Base-by-base conservation (phyloP, 2,888 invertebrate species). In the Lepeophtheirus nordmannii region DNA sequence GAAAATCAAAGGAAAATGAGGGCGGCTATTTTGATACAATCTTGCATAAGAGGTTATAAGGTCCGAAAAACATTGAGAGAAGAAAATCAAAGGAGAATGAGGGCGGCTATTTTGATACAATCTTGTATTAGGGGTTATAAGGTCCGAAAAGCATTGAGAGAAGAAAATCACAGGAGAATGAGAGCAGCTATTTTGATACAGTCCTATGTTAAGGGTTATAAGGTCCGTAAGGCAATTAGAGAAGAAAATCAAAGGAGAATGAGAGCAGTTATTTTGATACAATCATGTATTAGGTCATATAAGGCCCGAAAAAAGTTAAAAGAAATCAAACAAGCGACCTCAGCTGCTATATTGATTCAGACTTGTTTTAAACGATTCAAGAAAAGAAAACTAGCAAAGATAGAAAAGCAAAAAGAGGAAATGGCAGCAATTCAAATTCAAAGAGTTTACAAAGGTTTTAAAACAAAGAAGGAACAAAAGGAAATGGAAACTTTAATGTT, bases 331-430 rank as follows among this genome's bases (percentile, higher is more conserved):
- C 8, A 41, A 14, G n/a, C 23, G 39, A 20, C 20, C 3, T 23
- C 17, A 11, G 65, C 65, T 17, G 57, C 65, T 17, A 1, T 58
- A 7, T 37, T 56, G 38, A 65, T 65, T 37, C 65, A 65, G 11
- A 11, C 58, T 10, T 53, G 57, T 58, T 65, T 58, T 20, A 65
- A 39, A 58, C 37, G 65, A 20, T 64, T 64, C 23, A 64, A 53
- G 46, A 56, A 23, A 10, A 53, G 64, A 64, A 64, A 64, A 23
- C n/a, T n/a, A 5, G 53, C 53, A 38, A 7, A 7, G 38, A 39
- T 39, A 17, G 62, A 62, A 39, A 62, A 41, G 23, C 10, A 23
- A 37, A 37, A 60, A 30, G 60, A 23, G 7, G 22, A 14, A 14
- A 14, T 11, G 1, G n/a, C 60, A 10, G n/a, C 60, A 1, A 10